Evolutionary conservation across 2,113 vertebrate genomes (phyloP).

Genomic region (Barnardius zonarius): DNA sequence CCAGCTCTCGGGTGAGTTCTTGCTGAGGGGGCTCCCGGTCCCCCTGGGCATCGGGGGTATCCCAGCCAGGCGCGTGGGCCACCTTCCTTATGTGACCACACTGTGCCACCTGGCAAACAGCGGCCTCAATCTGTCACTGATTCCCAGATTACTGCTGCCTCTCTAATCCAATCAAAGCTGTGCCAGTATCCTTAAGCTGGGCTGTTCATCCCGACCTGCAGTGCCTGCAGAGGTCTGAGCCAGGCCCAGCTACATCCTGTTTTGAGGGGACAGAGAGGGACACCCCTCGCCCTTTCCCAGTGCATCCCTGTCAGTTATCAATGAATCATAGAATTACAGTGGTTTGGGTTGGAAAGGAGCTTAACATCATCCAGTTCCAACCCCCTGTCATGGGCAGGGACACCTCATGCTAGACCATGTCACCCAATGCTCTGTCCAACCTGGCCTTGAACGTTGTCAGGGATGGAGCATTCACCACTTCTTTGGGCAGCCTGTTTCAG

Average conservation of each 20-base stretch:
- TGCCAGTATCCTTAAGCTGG: neutral
- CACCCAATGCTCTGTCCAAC: neutral
- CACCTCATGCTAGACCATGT: neutral
- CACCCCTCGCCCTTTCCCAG: neutral
- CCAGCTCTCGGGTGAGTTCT: slow-evolving; percentile 82
- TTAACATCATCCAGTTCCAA: neutral
- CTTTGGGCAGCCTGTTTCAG: neutral
- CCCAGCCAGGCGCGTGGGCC: accelerated
- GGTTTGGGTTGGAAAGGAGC: neutral
- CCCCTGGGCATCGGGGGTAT: accelerated
- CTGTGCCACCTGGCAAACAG: neutral
- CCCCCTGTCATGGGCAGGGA: neutral
- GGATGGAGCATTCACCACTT: neutral
- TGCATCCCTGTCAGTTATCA: accelerated
- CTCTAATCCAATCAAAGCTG: slow-evolving; percentile 34
- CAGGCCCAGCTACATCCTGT: neutral
- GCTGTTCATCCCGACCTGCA: neutral
- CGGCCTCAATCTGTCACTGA: neutral
- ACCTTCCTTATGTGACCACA: neutral
- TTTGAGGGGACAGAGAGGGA: neutral
- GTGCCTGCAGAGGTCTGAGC: neutral
- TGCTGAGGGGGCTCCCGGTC: neutral
- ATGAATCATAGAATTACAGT: neutral
- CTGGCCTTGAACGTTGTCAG: neutral
- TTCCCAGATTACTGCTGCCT: neutral